Evolutionary conservation across 2,113 vertebrate genomes (phyloP).

Genomic region (Etheostoma cragini): DNA sequence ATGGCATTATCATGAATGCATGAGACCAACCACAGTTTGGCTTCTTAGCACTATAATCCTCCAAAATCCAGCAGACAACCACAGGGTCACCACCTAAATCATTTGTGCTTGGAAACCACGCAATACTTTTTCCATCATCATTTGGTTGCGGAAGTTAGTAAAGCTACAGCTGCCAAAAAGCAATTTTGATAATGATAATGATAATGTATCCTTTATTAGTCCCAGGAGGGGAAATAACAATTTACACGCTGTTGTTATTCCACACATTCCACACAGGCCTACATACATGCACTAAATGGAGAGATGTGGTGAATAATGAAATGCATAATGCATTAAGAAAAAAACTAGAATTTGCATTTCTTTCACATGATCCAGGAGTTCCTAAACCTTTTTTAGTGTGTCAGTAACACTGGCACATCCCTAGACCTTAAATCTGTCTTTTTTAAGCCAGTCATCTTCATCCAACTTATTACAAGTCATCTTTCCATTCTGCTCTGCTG

Average conservation of each 20-base stretch:
- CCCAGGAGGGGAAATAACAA: too few species aligned
- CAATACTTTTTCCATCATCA: too few species aligned
- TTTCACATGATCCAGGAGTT: not conserved
- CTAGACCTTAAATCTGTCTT: not conserved
- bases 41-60: constrained; percentile 30
- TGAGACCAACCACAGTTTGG: constrained; percentile 23
- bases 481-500: not conserved
- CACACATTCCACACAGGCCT: too few species aligned
- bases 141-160: not conserved
- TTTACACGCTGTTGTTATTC: too few species aligned
- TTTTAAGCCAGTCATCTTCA: not conserved
- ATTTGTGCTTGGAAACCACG: not conserved
- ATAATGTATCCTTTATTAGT: too few species aligned
- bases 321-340: not conserved
- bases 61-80: constrained; percentile 27
- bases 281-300: too few species aligned
- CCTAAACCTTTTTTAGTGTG: not conserved
- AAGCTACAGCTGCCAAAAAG: not conserved
- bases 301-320: too few species aligned
- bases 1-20: constrained; percentile 65
- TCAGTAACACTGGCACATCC: too few species aligned
- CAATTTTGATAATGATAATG: not conserved
- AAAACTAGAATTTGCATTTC: not conserved
- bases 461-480: not conserved
- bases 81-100: not conserved